These are phyloP conservation scores for Tragopan temminckii DNA, from an alignment of 2,797 vertebrate genomes.

Conservation along the genomic window DNA sequence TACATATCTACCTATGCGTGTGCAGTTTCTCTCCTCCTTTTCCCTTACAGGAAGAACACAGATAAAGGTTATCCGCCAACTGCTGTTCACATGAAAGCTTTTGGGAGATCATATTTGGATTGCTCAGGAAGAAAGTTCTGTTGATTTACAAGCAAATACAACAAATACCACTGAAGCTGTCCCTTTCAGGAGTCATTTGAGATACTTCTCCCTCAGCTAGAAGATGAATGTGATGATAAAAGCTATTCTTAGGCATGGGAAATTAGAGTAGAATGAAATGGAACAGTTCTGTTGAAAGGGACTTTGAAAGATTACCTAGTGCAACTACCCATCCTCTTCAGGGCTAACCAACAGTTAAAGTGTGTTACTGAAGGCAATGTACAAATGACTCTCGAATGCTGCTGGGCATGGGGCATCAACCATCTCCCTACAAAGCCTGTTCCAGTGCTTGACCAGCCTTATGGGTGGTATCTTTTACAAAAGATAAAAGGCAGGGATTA, in stretches of 20 bases:
- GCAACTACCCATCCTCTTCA: background rate
- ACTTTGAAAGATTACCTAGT: background rate
- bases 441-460: background rate
- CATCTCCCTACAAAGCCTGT: background rate
- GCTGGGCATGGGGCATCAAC: background rate
- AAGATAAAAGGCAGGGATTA: background rate
- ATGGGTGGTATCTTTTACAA: background rate
- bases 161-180: background rate
- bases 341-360: background rate
- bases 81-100: background rate
- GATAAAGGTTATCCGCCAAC: background rate
- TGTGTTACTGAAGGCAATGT: background rate
- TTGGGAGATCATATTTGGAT: background rate
- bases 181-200: background rate
- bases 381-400: background rate
- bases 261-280: background rate
- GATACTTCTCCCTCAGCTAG: background rate
- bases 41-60: background rate
- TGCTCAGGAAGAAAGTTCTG: background rate
- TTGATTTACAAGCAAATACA: background rate
- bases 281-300: background rate
- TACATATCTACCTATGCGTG: accelerated
- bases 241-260: background rate
- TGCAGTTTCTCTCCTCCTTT: background rate
- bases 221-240: background rate